These are phyloP conservation scores for Platypus cylindrus DNA, from an alignment of 2,888 invertebrate genomes.

Conservation along the genomic window DNA sequence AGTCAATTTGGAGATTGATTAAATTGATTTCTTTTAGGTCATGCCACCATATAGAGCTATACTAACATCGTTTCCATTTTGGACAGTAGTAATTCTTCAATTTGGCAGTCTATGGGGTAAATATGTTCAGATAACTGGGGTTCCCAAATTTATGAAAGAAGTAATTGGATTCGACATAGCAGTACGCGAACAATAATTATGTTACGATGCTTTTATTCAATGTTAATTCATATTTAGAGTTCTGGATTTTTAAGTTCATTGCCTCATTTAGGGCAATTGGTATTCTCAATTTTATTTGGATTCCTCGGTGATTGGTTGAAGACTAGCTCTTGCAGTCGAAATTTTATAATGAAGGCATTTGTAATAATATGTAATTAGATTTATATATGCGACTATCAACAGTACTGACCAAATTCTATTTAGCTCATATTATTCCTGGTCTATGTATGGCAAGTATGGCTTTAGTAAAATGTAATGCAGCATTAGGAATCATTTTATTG, in stretches of 20 bases:
- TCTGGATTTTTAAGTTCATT: slow-evolving; percentile 18
- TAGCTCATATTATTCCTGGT: slow-evolving; percentile 44
- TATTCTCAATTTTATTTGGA: slow-evolving; percentile 21
- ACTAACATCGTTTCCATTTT: slow-evolving; percentile 53
- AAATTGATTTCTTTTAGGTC: too few relatives aligned
- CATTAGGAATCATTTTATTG: slow-evolving; percentile 17
- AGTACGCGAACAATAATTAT: slow-evolving; percentile 2
- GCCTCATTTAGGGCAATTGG: slow-evolving; percentile 21
- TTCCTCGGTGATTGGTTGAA: slow-evolving; percentile 21
- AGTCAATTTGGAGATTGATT: too few relatives aligned
- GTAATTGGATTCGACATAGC: slow-evolving; percentile 45
- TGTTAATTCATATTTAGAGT: slow-evolving; percentile 5
- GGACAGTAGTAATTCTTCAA: slow-evolving; percentile 51
- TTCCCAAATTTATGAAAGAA: slow-evolving; percentile 61
- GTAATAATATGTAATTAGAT: slow-evolving; percentile 24
- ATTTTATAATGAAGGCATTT: slow-evolving; percentile 20
- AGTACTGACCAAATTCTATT: too few relatives aligned
- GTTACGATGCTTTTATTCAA: background rate
- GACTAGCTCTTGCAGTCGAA: slow-evolving; percentile 9
- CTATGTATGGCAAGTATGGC: slow-evolving; percentile 29
- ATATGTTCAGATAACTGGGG: slow-evolving; percentile 61
- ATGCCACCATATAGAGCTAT: slow-evolving; percentile 53
- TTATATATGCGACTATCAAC: too few relatives aligned
- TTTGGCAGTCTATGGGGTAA: slow-evolving; percentile 66
- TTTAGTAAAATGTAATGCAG: slow-evolving; percentile 16